Evolutionary conservation across 2,888 invertebrate genomes (phyloP).

Genomic region (Drosophila mettleri): DNA sequence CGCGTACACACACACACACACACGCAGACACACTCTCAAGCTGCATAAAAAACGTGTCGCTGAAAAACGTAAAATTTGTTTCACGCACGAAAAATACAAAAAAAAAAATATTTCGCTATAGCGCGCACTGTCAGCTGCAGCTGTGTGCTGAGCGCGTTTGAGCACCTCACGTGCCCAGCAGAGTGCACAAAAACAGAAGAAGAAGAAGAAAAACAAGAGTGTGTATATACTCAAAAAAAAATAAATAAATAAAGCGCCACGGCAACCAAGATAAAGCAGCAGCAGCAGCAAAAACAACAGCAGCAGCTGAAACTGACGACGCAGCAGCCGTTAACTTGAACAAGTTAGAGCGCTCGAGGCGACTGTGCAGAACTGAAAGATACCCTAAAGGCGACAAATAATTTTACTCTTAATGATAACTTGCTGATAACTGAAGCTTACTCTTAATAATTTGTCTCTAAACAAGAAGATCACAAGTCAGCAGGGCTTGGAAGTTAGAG

Average conservation of each 20-base stretch:
- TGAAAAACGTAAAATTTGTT: constrained; percentile 61
- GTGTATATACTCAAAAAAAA: constrained; percentile 6
- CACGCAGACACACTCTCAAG: background rate
- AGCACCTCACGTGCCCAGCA: constrained; percentile 46
- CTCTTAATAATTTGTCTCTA: too few relatives aligned
- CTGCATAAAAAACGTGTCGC: constrained; percentile 45
- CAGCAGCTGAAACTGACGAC: constrained; percentile 40
- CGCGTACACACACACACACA: constrained; percentile 41
- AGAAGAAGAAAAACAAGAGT: background rate
- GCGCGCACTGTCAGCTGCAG: constrained; percentile 46
- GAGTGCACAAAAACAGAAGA: constrained; percentile 5
- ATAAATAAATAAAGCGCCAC: constrained; percentile 4
- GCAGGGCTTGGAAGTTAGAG: too few relatives aligned
- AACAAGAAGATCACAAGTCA: too few relatives aligned
- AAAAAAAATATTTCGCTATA: constrained; percentile 29
- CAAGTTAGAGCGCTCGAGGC: background rate
- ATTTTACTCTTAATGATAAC: too few relatives aligned
- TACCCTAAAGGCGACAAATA: background rate
- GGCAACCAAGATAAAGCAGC: constrained; percentile 23
- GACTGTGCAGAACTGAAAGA: background rate
- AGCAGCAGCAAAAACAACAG: constrained; percentile 13
- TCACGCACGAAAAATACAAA: constrained; percentile 36
- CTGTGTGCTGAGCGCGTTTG: constrained; percentile 7
- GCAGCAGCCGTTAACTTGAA: constrained; percentile 42
- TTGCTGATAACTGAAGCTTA: too few relatives aligned